Evolutionary conservation across 2,113 vertebrate genomes (phyloP).

Genomic region (Piprites chloris): DNA sequence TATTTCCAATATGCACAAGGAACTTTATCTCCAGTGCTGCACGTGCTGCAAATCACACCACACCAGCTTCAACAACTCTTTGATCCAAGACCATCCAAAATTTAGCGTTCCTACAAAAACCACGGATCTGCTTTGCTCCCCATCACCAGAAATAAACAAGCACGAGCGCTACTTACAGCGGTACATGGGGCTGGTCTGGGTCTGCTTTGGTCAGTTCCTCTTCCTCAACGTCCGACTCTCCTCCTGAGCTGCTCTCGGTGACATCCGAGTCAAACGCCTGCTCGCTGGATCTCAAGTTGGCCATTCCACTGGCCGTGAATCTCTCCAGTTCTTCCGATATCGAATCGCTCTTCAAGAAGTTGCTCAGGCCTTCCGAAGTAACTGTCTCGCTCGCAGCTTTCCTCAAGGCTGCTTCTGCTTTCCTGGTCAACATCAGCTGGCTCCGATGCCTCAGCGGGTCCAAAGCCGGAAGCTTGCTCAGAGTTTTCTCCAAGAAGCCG

Average conservation of each 20-base stretch:
- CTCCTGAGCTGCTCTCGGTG: conserved; percentile 97
- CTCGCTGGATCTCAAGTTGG: conserved; percentile 88
- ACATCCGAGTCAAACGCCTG: conserved; percentile 94
- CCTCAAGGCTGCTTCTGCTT: conserved; percentile 81
- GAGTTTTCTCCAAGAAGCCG: conserved; percentile 89
- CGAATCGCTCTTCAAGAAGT: conserved; percentile 85
- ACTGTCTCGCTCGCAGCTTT: conserved; percentile 77
- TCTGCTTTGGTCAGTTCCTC: conserved; percentile 90
- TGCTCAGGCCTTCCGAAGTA: conserved; percentile 79
- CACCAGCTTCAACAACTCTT: neutral
- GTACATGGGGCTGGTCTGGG: conserved; percentile 86
- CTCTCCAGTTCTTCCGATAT: conserved; percentile 89
- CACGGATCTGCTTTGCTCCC: neutral
- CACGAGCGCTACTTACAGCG: conserved; percentile 84
- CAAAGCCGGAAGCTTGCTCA: conserved; percentile 79
- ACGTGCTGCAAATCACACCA: neutral
- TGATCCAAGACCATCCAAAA: neutral
- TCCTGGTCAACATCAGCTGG: conserved; percentile 80
- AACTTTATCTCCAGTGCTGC: neutral
- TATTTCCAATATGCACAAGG: accelerated
- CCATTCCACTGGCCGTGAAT: conserved; percentile 88
- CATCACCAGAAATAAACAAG: neutral
- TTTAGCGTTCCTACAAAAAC: accelerated
- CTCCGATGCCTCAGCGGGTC: conserved; percentile 75
- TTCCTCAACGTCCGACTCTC: conserved; percentile 94